Evolutionary conservation across 1,140 invertebrate genomes (phyloP), one percentile per base, ranked within the genome.

Genomic region (Phthorimaea operculella): DNA sequence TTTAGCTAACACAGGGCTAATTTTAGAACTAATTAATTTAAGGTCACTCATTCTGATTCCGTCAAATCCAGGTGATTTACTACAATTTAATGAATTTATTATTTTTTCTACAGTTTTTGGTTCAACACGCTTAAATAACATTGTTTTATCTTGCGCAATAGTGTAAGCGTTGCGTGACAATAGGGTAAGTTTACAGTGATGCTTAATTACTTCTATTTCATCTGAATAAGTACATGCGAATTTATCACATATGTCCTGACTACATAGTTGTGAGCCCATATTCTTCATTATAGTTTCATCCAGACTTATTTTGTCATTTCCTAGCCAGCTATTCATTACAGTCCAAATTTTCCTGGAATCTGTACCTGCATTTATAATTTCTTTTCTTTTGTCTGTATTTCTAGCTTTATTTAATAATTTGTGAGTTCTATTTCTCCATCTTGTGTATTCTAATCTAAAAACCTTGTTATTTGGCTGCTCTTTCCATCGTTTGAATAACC

Each of bases 291-390:
- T 51, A 33, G 28, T 16, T 33, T 21, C 28, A n/a, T 51, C 50
- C n/a, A 51, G 12, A 28, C 12, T 51, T 8, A 28, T 14, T 51
- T 51, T 51, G 6, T n/a, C 18, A 6, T 9, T 14, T 33, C 50
- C 50, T 51, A 51, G 33, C 50, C 50, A 51, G 4, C 33, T 51
- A 51, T 51, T 51, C 11, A 51, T 51, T n/a, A 28, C 33, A 33
- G 1, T 34, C 50, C 50, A 51, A 15, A 51, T 33, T 33, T 51
- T 51, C 28, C 50, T 51, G 5, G 12, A 33, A 15, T 51, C 28
- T 11, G 21, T 51, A 14, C 28, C 50, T 33, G 17, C 18, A 1
- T 33, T 34, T 34, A 14, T 14, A 11, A 51, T 33, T 51, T 51
- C 50, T 14, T 51, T 12, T 34, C 33, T 21, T 34, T 34, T 51